Base-by-base conservation (phyloP, 1,140 invertebrate species). In the Aricia agestis region DNA sequence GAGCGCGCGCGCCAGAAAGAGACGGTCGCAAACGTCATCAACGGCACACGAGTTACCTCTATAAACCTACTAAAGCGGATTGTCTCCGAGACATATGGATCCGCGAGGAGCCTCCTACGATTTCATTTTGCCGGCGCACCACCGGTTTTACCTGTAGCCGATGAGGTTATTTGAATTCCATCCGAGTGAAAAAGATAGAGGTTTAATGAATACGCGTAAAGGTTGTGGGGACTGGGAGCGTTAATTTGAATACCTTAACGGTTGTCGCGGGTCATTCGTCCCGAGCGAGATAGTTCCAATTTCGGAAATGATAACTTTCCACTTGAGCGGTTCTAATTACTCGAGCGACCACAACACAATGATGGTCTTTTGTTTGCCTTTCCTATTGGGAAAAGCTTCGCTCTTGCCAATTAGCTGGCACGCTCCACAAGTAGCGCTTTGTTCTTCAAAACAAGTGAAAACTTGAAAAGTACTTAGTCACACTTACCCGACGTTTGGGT, bases 111-210 rank as follows among this genome's bases (percentile, higher is more conserved):
- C 73, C 70, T 70, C 52, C 68, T 58, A 75, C 71, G 70, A 82
- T 70, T 82, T 72, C 72, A 86, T 79, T 86, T 82, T 83, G 66
- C 76, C 76, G 79, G 68, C 65, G 68, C 88, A 83, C 86, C 87
- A 89, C 86, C 74, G 84, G 88, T 91, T 87, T 86, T 87, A 91
- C 87, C 83, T 89, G 87, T 86, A 84, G 79, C 85, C 81, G 79
- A 86, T 88, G 88, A 87, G 84, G 85, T 83, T 85, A 90, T 88
- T 88, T 83, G 81, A 87, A 90, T 90, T 89, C 88, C 85, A 84
- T 79, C 76, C 71, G 88, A 86, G 87, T 83, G 87, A 89, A 85
- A 89, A 91, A 87, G 87, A 89, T 79, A 78, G 74, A 85, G 82
- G 83, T 78, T 85, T 81, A 81, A 68, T 78, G 52, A 42, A 52